Evolutionary conservation across 2,797 vertebrate species (phyloP), one percentile per base, ranked within the genome.

Genomic region (Pipistrellus pygmaeus): DNA sequence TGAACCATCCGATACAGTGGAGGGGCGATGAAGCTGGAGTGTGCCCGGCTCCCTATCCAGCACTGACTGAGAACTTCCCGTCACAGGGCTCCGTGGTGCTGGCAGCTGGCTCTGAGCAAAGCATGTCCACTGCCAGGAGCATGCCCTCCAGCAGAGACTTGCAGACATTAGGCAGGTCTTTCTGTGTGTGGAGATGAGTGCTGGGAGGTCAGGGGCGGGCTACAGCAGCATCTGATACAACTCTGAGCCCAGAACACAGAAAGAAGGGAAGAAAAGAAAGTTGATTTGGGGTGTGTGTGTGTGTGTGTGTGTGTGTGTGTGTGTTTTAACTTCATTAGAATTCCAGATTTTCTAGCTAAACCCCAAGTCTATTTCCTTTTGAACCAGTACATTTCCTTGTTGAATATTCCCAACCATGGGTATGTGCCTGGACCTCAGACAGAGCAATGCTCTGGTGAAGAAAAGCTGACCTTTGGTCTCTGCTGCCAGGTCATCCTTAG

Each of bases 361-460:
- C 12, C 35, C 11, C 35, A 41, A 85, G 23, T 75, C 44, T 80
- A 25, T 32, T 91, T 93, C 73, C 72, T 71, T 82, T 77, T 78
- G 35, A 93, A 35, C 5, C 46, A 55, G 12, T 51, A 41, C 64
- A 18, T 62, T 30, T 80, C 41, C 66, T 78, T 88, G 4, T 17
- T 17, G 27, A 62, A n/a, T 93, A 93, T 82, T 87, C 51, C 77
- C 14, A 91, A 83, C 23, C n/a, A 35, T 4, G 57, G 13, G 14
- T 35, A 41, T 1, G 84, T 60, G 60, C 10, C 5, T 38, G 44
- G 46, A 85, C 17, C 27, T 20, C n/a, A 68, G n/a, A 41, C 25
- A 68, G 48, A 55, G 60, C 48, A 25, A 41, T 53, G 32, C 38
- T 69, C 23, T 77, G 30, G 71, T n/a, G 15, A 87, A 73, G 41